Evolutionary conservation across 2,113 vertebrate species (phyloP).

Genomic region (Ivindomyrus marchei): DNA sequence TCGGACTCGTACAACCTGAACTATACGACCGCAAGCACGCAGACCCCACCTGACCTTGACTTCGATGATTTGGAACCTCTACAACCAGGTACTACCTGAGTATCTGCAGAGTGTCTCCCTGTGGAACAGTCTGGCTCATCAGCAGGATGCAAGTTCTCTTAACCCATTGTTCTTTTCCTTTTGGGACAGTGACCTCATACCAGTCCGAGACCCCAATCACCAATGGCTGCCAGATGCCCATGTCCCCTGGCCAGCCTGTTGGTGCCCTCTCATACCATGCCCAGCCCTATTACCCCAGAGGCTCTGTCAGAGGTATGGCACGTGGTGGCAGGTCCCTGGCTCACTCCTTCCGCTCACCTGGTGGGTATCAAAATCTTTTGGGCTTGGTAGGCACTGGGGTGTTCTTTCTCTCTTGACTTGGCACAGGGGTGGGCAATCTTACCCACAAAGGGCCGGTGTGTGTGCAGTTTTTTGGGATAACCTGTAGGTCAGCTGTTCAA

Average conservation of each 20-base stretch:
- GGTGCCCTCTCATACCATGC: constrained; percentile 57
- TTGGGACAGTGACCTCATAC: constrained; percentile 53
- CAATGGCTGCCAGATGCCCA: constrained; percentile 67
- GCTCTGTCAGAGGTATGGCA: constrained; percentile 71
- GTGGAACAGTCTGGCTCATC: constrained; percentile 19
- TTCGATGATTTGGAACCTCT: constrained; percentile 63
- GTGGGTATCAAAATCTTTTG: constrained; percentile 67
- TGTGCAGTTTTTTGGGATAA: too few relatives aligned
- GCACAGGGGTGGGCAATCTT: too few relatives aligned
- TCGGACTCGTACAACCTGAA: constrained; percentile 59
- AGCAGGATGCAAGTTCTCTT: not conserved
- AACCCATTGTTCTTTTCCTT: not conserved
- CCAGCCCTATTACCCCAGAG: constrained; percentile 68
- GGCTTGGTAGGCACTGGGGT: not conserved
- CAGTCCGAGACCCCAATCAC: constrained; percentile 64
- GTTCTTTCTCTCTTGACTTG: not conserved
- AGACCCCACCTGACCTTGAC: constrained; percentile 80
- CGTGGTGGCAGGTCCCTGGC: constrained; percentile 66
- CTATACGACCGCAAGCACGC: constrained; percentile 78
- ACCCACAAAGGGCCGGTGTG: too few relatives aligned
- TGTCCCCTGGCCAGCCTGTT: constrained; percentile 59
- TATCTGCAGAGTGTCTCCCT: not conserved
- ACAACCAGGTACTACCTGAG: constrained; percentile 53
- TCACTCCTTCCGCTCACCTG: constrained; percentile 64
- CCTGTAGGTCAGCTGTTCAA: too few relatives aligned